phyloP scores from a whole-genome alignment of 35 echinoderm and acorn worm genomes.

The Hemicentrotus pulcherrimus region DNA sequence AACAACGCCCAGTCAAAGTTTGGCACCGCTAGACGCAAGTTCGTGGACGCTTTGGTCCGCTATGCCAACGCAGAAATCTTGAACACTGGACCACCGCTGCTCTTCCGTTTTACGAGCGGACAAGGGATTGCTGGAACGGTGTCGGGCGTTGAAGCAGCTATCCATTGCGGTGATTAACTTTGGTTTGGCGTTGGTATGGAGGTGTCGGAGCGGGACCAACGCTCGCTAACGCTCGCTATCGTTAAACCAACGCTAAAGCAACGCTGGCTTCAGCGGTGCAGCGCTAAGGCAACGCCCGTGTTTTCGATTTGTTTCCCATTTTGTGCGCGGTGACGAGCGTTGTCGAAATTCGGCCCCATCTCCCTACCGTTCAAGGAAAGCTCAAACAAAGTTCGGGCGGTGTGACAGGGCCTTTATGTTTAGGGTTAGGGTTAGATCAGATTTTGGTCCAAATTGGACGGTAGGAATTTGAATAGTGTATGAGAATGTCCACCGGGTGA shows the following conservation, averaged over 20 bases:
- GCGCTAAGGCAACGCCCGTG: constrained; percentile 40
- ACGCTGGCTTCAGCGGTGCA: constrained; percentile 34
- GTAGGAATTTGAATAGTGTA: too few relatives aligned
- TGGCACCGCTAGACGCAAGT: constrained; percentile 37
- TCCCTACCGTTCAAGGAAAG: constrained; percentile 35
- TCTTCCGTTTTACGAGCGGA: constrained; percentile 30
- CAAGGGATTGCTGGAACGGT: constrained; percentile 28
- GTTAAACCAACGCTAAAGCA: constrained; percentile 32
- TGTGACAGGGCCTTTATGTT: background rate
- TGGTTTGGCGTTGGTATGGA: constrained; percentile 42
- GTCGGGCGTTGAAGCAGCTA: constrained; percentile 33
- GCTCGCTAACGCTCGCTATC: constrained; percentile 28
- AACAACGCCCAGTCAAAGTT: constrained; percentile 38
- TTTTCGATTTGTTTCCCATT: constrained; percentile 40
- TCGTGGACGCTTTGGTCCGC: constrained; percentile 40
- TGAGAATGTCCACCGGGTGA: too few relatives aligned
- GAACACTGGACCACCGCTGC: too few relatives aligned
- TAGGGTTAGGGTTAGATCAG: too few relatives aligned
- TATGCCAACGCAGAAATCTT: too few relatives aligned
- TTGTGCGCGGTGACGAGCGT: constrained; percentile 40
- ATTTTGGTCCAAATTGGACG: too few relatives aligned
- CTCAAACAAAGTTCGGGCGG: constrained; percentile 32
- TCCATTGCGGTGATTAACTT: constrained; percentile 25
- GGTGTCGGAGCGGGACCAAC: too few relatives aligned
- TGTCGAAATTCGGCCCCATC: constrained; percentile 35